Conservation (phyloP, 64 coral and sea anemone genomes). For the Stylophora pistillata region DNA sequence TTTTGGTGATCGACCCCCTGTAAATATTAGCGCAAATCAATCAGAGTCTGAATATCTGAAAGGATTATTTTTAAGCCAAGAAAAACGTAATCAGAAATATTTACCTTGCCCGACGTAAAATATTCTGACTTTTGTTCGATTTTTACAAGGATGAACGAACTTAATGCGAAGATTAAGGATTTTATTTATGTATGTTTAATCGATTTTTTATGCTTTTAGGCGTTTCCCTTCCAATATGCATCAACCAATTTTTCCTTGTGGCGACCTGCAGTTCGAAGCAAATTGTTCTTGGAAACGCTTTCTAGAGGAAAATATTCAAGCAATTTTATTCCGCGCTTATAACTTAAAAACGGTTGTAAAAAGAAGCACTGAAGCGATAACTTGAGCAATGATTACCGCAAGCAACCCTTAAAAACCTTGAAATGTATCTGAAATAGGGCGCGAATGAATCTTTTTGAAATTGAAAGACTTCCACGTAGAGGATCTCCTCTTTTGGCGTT, state of each 20-base stretch:
- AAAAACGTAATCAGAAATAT: neutral
- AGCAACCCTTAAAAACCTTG: neutral
- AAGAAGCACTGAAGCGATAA: neutral
- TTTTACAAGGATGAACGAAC: neutral
- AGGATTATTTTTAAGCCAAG: neutral
- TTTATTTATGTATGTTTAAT: neutral
- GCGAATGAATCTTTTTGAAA: neutral
- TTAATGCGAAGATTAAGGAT: neutral
- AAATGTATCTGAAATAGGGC: neutral
- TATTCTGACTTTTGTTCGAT: neutral
- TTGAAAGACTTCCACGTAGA: neutral
- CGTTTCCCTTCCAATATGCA: neutral
- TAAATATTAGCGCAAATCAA: constrained; percentile 9
- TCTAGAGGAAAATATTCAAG: too few relatives aligned
- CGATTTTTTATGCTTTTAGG: neutral
- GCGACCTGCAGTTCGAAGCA: neutral
- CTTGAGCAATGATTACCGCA: neutral
- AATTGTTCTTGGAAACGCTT: neutral
- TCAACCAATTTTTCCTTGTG: neutral
- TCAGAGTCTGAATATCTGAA: neutral
- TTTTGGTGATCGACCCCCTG: constrained; percentile 1
- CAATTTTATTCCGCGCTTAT: too few relatives aligned
- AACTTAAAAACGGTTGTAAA: too few relatives aligned
- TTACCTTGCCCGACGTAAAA: neutral
- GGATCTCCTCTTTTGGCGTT: neutral